Conservation (phyloP, 2,113 vertebrate genomes). For the Anguilla rostrata region DNA sequence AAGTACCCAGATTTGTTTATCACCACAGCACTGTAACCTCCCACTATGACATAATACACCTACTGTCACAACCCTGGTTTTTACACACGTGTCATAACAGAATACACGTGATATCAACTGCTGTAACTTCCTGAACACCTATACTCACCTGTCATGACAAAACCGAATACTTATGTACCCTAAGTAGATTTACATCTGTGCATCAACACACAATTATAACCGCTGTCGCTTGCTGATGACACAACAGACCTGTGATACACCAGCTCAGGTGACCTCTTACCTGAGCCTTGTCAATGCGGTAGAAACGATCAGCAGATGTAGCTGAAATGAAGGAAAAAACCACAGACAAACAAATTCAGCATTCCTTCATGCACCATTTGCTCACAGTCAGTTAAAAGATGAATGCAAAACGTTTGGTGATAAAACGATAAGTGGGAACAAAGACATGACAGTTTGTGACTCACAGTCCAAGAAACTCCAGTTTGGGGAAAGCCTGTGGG, state of each 20-base stretch:
- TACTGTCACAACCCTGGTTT: not conserved
- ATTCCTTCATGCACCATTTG: not conserved
- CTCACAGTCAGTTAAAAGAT: not conserved
- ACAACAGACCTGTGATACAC: not conserved
- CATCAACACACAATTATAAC: not conserved
- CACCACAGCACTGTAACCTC: not conserved
- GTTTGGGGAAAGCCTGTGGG: slow-evolving; percentile 86
- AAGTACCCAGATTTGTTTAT: not conserved
- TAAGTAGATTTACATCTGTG: not conserved
- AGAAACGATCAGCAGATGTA: slow-evolving; percentile 95
- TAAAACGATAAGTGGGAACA: not conserved
- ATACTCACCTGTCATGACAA: not conserved
- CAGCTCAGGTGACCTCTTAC: slow-evolving; percentile 57
- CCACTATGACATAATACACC: not conserved
- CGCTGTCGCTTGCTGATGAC: not conserved
- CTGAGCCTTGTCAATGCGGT: slow-evolving; percentile 98
- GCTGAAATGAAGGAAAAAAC: slow-evolving; percentile 67
- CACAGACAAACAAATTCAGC: not conserved
- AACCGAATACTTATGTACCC: not conserved
- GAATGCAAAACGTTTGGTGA: not conserved
- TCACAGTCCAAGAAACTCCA: slow-evolving; percentile 99
- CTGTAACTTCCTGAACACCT: not conserved
- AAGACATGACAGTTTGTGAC: slow-evolving; percentile 46
- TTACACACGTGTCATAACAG: not conserved
- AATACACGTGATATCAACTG: not conserved